These are phyloP conservation scores for Philopedon plagiatum DNA, from an alignment of 2,888 invertebrate genomes.

Conservation along the genomic window DNA sequence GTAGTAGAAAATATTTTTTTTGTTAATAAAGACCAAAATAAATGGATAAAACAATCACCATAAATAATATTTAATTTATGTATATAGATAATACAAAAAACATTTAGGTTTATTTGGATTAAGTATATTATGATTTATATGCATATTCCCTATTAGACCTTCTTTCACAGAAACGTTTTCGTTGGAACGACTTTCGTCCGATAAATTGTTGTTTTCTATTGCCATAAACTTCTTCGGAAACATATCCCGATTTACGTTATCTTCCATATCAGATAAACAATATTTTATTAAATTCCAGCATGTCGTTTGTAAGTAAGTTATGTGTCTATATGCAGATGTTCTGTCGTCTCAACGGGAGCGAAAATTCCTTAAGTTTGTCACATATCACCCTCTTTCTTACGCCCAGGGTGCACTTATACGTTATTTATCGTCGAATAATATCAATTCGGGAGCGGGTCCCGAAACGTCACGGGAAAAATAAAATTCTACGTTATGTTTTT, in stretches of 20 bases:
- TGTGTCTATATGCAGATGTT: conserved; percentile 47
- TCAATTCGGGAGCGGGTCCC: conserved; percentile 42
- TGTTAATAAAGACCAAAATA: too few species aligned
- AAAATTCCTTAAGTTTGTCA: conserved; percentile 46
- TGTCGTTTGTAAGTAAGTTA: conserved; percentile 37
- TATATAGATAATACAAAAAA: too few species aligned
- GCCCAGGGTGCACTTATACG: conserved; percentile 44
- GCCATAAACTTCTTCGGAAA: too few species aligned
- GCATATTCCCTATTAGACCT: too few species aligned
- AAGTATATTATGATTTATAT: too few species aligned
- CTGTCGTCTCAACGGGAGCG: conserved; percentile 26
- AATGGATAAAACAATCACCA: too few species aligned
- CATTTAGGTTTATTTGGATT: too few species aligned
- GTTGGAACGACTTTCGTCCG: too few species aligned
- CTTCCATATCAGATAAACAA: background rate
- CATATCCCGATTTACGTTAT: background rate
- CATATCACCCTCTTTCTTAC: conserved; percentile 39
- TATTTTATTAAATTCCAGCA: conserved; percentile 6
- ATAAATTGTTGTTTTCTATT: too few species aligned
- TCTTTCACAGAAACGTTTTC: too few species aligned
- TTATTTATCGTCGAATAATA: conserved; percentile 51
- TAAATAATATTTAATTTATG: too few species aligned
- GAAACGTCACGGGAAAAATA: conserved; percentile 43
- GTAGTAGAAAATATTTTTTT: too few species aligned
- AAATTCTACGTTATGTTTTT: conserved; percentile 50